Evolutionary conservation across 2,797 vertebrate genomes (phyloP), one percentile per base, ranked within the genome.

Genomic region (Hipposideros larvatus): DNA sequence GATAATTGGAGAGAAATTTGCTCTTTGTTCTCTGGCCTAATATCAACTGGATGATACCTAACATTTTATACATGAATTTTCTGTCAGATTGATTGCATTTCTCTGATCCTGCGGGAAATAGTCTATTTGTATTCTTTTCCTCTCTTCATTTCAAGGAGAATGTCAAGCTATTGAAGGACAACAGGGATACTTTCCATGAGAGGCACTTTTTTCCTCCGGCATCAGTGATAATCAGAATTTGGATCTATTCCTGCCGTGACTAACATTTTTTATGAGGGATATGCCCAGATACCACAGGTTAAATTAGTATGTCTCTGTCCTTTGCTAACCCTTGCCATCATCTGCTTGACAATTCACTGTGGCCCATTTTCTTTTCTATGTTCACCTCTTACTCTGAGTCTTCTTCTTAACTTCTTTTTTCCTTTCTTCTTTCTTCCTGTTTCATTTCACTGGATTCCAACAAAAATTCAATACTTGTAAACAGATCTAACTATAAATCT

Each of bases 371-470:
- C 7, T 77, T 37, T 59, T 46, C 14, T 51, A 2, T 66, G 9
- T 16, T 83, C 57, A 53, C 11, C 11, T 55, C 9, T 68, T 46
- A 13, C 7, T 71, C 22, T 84, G 4, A 53, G 0, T 2, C 41
- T 51, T 61, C 37, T 4, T 34, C 11, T 51, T 21, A 26, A 9
- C 11, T 61, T 6, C 7, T 28, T 71, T 2, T n/a, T 46, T 14
- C 13, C 18, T 59, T 55, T 24, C 57, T 59, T 59, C 57, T 24
- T 55, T 59, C 21, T 71, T 83, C 5, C 11, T 92, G 0, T 78
- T 74, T 82, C 37, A 80, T 83, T 94, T 95, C 24, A 71, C 18
- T 59, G 14, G 18, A 80, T 73, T 94, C 13, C 28, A 87, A 65
- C 6, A 87, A 55, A 92, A 94, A 66, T 1, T 48, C 37, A 96